Base-by-base conservation (phyloP, 2,797 vertebrate species). In the Tarsius wallacei region DNA sequence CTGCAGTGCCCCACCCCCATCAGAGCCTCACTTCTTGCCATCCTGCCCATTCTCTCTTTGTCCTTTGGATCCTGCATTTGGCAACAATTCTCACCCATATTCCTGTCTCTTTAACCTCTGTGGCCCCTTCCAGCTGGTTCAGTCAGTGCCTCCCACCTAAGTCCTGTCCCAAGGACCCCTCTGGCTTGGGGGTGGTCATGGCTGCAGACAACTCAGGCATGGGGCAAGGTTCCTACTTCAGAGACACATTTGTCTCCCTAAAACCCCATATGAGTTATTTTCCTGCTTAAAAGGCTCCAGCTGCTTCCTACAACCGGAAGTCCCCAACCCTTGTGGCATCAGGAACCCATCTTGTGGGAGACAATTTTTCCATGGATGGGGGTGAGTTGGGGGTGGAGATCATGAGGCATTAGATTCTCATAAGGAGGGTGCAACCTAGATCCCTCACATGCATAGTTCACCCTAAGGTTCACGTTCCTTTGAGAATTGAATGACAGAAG, bases 191-290 rank as follows among this genome's bases (percentile, higher is more conserved):
- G 22, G n/a, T 68, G 22, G 64, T 33, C 17, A 36, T 31, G 63
- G 59, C 22, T 9, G 42, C 57, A 86, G 42, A 19, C 59, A 55
- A 33, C 64, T 55, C 70, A 14, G 0, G 0, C 7, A 17, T 28
- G 9, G 2, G 64, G 82, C 42, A 78, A 2, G 26, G 28, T 2
- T 76, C 51, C 6, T 55, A 24, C 59, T 81, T 59, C 1, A 0
- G 49, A 53, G 28, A 31, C 47, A 55, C 4, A 24, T 33, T 49
- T 5, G 24, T 26, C 68, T 57, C 90, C 21, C 51, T 14, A 24
- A 24, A 2, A n/a, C 4, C 15, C 11, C 3, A 13, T 1, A 0
- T 0, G 7, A 26, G 33, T 4, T 1, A 61, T 1, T 76, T 36
- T 2, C 33, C 36, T 42, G 24, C 66, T 53, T 68, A 13, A 70